Evolutionary conservation across 2,888 invertebrate species (phyloP).

Genomic region (Mesopsocus fuscifrons): DNA sequence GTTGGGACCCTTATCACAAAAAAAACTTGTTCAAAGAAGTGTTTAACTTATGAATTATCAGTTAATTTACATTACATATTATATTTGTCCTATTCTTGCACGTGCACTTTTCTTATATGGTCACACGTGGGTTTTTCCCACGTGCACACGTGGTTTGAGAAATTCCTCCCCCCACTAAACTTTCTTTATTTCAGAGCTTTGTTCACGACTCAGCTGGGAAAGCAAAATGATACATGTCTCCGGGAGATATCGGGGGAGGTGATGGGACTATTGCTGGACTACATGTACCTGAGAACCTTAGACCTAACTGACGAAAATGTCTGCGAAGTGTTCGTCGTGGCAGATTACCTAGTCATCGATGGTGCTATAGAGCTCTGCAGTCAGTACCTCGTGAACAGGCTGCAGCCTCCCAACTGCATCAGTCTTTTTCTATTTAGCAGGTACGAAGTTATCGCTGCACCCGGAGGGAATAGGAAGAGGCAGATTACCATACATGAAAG

Average conservation of each 20-base stretch:
- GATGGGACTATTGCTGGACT: constrained; percentile 60
- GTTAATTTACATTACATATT: no score
- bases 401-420: constrained; percentile 62
- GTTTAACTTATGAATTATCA: background rate
- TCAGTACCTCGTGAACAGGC: constrained; percentile 44
- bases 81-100: no score
- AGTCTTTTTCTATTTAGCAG: constrained; percentile 69
- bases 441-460: no score
- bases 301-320: constrained; percentile 61
- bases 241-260: constrained; percentile 59
- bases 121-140: no score
- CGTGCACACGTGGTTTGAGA: no score
- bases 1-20: background rate
- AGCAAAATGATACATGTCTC: constrained; percentile 46
- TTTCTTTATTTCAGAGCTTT: constrained; percentile 42
- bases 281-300: constrained; percentile 64
- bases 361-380: constrained; percentile 68
- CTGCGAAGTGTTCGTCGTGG: constrained; percentile 58
- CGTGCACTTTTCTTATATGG: no score
- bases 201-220: constrained; percentile 62
- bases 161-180: no score
- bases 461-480: no score
- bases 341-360: constrained; percentile 73
- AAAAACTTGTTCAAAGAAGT: background rate
- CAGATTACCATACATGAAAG: no score